Evolutionary conservation across 2,797 vertebrate species (phyloP).

Genomic region (Salarias fasciatus): DNA sequence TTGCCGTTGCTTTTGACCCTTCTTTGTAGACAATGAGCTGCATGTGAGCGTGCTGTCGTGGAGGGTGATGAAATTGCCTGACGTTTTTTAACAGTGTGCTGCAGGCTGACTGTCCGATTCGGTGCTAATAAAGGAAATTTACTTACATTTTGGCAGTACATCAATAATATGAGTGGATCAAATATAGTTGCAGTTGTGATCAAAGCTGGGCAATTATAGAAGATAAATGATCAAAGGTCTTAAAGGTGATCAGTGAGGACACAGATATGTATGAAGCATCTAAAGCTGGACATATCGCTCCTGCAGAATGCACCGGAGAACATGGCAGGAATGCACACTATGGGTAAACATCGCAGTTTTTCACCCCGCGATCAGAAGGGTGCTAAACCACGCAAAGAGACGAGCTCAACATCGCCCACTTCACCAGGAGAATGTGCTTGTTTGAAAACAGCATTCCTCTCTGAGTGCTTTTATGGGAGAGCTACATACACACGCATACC

Average conservation of each 20-base stretch:
- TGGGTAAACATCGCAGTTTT: constrained; percentile 75
- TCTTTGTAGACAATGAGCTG: constrained; percentile 4
- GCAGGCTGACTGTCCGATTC: not conserved
- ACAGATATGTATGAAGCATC: constrained; percentile 30
- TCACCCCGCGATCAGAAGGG: constrained; percentile 47
- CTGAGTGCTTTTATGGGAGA: constrained; percentile 75
- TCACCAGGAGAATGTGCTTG: constrained; percentile 74
- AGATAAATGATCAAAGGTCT: constrained; percentile 29
- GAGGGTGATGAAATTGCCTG: constrained; percentile 27
- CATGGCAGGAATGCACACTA: constrained; percentile 72
- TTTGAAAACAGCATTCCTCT: constrained; percentile 80
- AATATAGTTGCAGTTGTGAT: constrained; percentile 13
- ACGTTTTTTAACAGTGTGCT: constrained; percentile 3
- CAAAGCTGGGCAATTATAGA: constrained; percentile 15
- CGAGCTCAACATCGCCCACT: constrained; percentile 58
- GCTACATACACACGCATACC: constrained; percentile 47
- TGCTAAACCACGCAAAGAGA: constrained; percentile 46
- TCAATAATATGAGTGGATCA: constrained; percentile 1
- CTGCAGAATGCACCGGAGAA: constrained; percentile 47
- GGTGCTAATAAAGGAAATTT: not conserved
- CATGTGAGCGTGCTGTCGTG: constrained; percentile 19
- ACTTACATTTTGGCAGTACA: not conserved
- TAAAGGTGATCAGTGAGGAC: constrained; percentile 50
- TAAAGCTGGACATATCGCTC: constrained; percentile 55
- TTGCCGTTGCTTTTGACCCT: constrained; percentile 40